Conservation (phyloP, 2,797 vertebrate genomes). For the Coregonus suidteri region DNA sequence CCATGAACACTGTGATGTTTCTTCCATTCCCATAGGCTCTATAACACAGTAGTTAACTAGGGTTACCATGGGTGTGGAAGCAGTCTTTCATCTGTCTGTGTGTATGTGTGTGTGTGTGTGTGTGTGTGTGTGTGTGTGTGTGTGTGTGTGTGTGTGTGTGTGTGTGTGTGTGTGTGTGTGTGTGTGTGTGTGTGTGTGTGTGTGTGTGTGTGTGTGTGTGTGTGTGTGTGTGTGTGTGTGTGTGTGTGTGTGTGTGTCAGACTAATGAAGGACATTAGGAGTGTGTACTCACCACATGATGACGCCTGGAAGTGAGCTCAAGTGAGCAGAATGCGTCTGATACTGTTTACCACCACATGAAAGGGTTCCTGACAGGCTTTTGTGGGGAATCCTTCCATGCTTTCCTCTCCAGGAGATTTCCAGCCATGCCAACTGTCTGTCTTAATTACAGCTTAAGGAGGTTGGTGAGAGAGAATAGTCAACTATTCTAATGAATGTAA, state of each 20-base stretch:
- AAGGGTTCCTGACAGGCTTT: slow-evolving; percentile 54
- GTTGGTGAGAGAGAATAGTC: slow-evolving; percentile 42
- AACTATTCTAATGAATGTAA: neutral
- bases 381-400: slow-evolving; percentile 49
- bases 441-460: slow-evolving; percentile 43
- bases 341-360: slow-evolving; percentile 68
- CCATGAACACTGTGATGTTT: slow-evolving; percentile 34
- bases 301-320: slow-evolving; percentile 69
- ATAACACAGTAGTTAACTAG: too few relatives aligned
- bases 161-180: too few relatives aligned
- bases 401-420: slow-evolving; percentile 48
- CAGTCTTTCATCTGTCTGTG: neutral
- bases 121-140: too few relatives aligned
- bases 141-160: neutral
- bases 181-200: neutral
- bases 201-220: neutral
- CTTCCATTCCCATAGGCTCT: slow-evolving; percentile 44
- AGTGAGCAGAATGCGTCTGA: slow-evolving; percentile 60
- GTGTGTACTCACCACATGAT: slow-evolving; percentile 48
- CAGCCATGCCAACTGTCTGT: slow-evolving; percentile 36
- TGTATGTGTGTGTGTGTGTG: too few relatives aligned
- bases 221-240: too few relatives aligned
- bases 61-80: too few relatives aligned
- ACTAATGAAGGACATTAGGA: slow-evolving; percentile 54
- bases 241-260: neutral